Conservation (phyloP, 1,140 invertebrate species). For the Harpegnathos saltator region DNA sequence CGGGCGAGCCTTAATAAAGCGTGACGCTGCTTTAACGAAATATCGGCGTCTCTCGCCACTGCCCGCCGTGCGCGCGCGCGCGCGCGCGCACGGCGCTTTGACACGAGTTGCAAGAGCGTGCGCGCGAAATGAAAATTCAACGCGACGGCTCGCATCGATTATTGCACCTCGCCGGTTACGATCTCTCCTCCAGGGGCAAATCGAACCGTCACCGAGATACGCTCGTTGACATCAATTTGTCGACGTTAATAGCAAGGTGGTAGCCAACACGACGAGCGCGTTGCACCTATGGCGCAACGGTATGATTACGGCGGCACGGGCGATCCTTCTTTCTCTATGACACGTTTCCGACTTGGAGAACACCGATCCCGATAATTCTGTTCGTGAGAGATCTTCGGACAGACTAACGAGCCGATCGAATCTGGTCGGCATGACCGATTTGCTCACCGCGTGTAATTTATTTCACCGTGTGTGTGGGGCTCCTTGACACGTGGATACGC, state of each 20-base stretch:
- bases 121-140: not conserved
- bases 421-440: conserved; percentile 56
- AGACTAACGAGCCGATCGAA: conserved; percentile 45
- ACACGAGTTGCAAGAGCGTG: no score
- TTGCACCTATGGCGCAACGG: not conserved
- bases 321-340: conserved; percentile 25
- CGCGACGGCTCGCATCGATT: not conserved
- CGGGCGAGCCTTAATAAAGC: not conserved
- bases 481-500: conserved; percentile 30
- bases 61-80: no score
- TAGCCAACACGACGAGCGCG: not conserved
- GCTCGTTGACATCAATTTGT: conserved; percentile 16
- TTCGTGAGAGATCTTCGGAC: conserved; percentile 14
- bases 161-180: not conserved
- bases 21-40: not conserved
- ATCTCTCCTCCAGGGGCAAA: not conserved
- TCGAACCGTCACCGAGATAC: not conserved
- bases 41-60: no score
- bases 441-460: conserved; percentile 24
- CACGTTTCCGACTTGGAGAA: conserved; percentile 24
- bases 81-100: no score
- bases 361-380: conserved; percentile 3
- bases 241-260: not conserved
- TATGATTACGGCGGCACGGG: not conserved
- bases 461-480: not conserved